These are phyloP conservation scores for Zapornia atra DNA, from an alignment of 2,113 vertebrate species.

Conservation along the genomic window DNA sequence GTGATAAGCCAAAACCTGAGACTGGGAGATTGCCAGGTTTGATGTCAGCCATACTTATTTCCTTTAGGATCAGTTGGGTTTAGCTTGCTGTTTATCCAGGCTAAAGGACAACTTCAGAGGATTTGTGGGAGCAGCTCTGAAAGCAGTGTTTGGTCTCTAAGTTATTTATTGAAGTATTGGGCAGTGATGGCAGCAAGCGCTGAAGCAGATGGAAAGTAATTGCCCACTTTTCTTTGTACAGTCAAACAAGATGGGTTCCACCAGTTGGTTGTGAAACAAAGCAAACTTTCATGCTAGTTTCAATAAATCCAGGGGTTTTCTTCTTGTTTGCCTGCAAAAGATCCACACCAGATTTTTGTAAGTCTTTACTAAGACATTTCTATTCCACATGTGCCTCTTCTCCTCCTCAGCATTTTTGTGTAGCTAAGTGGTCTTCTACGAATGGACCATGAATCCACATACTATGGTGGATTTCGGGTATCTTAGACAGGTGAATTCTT, in stretches of 20 bases:
- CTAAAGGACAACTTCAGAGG: conserved; percentile 13
- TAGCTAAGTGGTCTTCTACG: background rate
- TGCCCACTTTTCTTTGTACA: background rate
- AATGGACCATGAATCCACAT: background rate
- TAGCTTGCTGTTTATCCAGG: conserved; percentile 1
- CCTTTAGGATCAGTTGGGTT: background rate
- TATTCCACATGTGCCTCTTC: background rate
- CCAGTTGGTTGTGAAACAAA: background rate
- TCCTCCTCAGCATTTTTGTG: background rate
- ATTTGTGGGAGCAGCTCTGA: conserved; percentile 3
- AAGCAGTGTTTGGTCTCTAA: background rate
- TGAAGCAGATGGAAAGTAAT: conserved; percentile 12
- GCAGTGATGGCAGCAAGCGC: background rate
- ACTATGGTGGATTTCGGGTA: background rate
- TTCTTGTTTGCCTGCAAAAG: background rate
- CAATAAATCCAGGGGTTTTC: background rate
- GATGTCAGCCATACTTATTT: conserved; percentile 45
- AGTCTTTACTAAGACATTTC: background rate
- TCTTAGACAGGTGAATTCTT: background rate
- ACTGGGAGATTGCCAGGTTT: conserved; percentile 19
- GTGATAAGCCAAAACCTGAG: conserved; percentile 37
- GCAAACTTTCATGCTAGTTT: background rate
- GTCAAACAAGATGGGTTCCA: background rate
- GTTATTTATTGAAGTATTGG: conserved; percentile 26
- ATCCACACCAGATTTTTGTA: background rate